Conservation (phyloP, 2,113 vertebrate genomes). For the Hylia prasina region DNA sequence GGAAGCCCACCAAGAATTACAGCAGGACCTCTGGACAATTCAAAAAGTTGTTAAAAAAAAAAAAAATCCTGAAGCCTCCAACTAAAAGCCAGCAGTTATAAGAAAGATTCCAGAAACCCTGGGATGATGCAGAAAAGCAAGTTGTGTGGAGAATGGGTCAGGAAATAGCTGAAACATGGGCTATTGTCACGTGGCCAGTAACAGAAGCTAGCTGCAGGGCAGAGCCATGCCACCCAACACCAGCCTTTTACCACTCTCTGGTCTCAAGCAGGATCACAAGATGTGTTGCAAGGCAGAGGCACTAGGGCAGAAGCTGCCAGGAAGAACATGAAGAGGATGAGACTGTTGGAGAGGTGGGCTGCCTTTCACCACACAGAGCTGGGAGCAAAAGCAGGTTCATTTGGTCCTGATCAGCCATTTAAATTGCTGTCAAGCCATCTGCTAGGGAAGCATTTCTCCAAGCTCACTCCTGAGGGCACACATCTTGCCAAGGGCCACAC, state of each 20-base stretch:
- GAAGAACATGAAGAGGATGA: neutral
- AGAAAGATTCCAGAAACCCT: neutral
- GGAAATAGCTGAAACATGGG: neutral
- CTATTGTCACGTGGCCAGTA: accelerated
- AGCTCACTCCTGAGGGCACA: neutral
- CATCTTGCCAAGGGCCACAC: neutral
- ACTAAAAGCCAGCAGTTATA: neutral
- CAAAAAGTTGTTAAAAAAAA: neutral
- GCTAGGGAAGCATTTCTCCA: neutral
- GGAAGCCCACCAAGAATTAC: neutral
- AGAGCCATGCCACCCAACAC: accelerated
- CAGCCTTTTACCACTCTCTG: neutral
- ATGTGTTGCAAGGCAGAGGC: neutral
- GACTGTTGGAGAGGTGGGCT: neutral
- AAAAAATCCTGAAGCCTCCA: neutral
- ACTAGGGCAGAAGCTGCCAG: neutral
- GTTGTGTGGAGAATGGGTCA: neutral
- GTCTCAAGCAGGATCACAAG: neutral
- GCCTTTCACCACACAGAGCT: neutral
- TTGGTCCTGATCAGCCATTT: neutral
- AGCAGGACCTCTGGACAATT: neutral
- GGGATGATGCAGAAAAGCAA: neutral
- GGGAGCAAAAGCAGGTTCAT: neutral
- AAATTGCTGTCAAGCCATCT: neutral
- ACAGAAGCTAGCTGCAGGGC: neutral